phyloP scores from a whole-genome alignment of 2,113 vertebrate species.

The Lates calcarifer region DNA sequence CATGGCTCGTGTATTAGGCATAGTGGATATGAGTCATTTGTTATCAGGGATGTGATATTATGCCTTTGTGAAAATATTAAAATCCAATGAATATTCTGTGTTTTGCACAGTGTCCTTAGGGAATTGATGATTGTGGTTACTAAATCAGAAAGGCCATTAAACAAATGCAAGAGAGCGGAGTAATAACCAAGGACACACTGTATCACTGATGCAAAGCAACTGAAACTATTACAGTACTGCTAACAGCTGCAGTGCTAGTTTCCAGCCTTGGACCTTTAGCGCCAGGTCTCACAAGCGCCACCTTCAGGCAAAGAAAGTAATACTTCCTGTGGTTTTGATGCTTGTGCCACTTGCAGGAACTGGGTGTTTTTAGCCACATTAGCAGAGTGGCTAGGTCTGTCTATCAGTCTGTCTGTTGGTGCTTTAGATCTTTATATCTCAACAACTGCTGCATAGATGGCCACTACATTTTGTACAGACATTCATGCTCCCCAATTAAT shows the following conservation, averaged over 20 bases:
- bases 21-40: constrained; percentile 11
- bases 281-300: not conserved
- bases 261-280: not conserved
- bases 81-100: constrained; percentile 25
- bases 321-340: not conserved
- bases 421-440: too few relatives aligned
- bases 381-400: not conserved
- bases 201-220: constrained; percentile 3
- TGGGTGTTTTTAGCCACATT: not conserved
- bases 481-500: not conserved
- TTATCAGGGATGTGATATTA: constrained; percentile 4
- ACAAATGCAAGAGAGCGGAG: not conserved
- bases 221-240: not conserved
- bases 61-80: constrained; percentile 6
- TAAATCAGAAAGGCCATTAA: not conserved
- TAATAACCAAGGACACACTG: not conserved
- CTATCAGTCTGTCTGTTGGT: too few relatives aligned
- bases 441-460: too few relatives aligned
- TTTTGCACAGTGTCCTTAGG: not conserved
- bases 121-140: not conserved
- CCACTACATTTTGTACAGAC: too few relatives aligned
- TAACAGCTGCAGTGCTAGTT: not conserved
- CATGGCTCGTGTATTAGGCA: constrained; percentile 20
- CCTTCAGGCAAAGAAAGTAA: not conserved
- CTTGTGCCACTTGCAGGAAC: not conserved